Conservation (phyloP, 2,797 vertebrate species). For the Taeniopygia guttata region DNA sequence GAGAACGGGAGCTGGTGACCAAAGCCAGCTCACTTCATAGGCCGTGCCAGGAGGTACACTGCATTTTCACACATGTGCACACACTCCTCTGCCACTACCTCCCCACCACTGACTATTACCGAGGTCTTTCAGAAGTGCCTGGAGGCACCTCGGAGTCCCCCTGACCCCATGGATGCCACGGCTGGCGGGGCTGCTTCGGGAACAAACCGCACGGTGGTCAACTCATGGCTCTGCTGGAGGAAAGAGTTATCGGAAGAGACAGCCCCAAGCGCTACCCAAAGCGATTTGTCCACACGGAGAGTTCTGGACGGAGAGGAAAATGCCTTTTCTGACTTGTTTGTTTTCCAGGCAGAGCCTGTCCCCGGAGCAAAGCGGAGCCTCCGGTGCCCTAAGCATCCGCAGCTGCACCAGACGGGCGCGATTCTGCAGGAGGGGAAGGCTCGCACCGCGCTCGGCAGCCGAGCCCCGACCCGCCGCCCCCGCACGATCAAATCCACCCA, state of each 20-base stretch:
- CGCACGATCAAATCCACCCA: neutral
- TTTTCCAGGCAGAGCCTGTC: neutral
- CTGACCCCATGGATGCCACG: neutral
- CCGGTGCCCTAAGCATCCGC: fast-evolving
- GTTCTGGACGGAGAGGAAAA: fast-evolving
- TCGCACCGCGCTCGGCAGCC: neutral
- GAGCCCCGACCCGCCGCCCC: neutral
- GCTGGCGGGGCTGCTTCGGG: neutral
- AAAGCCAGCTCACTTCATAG: neutral
- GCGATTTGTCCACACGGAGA: fast-evolving
- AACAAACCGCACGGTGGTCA: neutral
- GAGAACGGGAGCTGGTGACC: neutral
- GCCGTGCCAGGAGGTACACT: neutral
- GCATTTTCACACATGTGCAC: neutral
- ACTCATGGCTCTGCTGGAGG: neutral
- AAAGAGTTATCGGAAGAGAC: neutral
- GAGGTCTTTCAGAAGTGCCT: neutral
- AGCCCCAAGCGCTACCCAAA: neutral
- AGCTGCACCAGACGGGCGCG: neutral
- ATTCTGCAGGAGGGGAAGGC: neutral
- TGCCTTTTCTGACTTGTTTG: fast-evolving
- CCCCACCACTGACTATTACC: neutral
- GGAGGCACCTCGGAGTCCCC: neutral
- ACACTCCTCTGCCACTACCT: neutral
- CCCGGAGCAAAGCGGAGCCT: neutral